A percentile compares a stretch with the other conserved stretches of the same genome.
Evolutionary conservation across 1,140 invertebrate species (phyloP).

Genomic region (Trichoplusia ni): DNA sequence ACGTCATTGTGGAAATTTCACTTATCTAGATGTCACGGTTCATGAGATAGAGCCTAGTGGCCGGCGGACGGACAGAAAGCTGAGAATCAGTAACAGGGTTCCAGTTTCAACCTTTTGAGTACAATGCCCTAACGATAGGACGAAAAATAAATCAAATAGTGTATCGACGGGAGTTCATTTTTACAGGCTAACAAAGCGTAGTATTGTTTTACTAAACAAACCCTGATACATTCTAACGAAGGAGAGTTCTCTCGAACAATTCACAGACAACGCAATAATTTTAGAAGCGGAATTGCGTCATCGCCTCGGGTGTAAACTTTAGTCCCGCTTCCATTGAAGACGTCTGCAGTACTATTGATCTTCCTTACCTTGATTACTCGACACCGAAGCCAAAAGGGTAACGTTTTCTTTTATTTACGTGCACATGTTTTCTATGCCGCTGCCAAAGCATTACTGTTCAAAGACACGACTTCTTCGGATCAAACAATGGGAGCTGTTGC

Average conservation of each 20-base stretch:
- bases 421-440: background rate
- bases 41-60: too few relatives aligned
- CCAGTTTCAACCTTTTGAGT: too few relatives aligned
- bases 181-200: background rate
- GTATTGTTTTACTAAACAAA: background rate
- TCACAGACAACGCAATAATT: background rate
- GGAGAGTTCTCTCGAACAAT: background rate
- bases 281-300: background rate
- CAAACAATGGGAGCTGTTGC: background rate
- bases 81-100: too few relatives aligned
- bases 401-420: constrained; percentile 2
- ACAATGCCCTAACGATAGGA: too few relatives aligned
- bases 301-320: background rate
- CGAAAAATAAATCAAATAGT: too few relatives aligned
- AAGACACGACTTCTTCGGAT: background rate
- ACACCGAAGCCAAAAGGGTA: background rate
- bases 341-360: background rate
- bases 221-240: background rate
- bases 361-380: background rate
- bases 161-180: background rate
- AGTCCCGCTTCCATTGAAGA: background rate
- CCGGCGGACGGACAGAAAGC: too few relatives aligned
- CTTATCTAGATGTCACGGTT: too few relatives aligned
- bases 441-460: background rate
- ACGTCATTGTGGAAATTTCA: too few relatives aligned